Conservation (phyloP, 2,113 vertebrate genomes). For the Romanogobio albipinnatus region DNA sequence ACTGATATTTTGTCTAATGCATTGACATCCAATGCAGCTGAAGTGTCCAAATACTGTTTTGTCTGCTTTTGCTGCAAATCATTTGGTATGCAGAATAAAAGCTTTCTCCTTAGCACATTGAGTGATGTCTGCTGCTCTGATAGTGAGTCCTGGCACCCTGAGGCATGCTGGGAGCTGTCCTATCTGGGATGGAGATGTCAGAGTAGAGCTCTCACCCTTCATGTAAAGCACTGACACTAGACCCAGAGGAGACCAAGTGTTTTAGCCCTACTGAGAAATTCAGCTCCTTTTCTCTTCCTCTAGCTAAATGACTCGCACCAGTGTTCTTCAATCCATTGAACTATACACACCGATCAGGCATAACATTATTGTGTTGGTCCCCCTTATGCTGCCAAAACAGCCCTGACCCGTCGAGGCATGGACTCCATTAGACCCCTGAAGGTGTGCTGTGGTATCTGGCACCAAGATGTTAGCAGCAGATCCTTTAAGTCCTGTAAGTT, state of each 20-base stretch:
- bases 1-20: neutral
- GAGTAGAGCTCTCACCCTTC: constrained; percentile 8
- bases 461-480: too few relatives aligned
- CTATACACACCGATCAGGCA: neutral
- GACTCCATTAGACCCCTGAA: too few relatives aligned
- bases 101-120: neutral
- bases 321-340: neutral
- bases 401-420: too few relatives aligned
- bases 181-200: constrained; percentile 58
- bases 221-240: constrained; percentile 54
- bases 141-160: constrained; percentile 11
- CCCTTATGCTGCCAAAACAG: too few relatives aligned
- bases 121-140: neutral
- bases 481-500: too few relatives aligned
- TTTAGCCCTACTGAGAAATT: constrained; percentile 42
- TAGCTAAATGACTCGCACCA: neutral
- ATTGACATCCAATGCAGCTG: neutral
- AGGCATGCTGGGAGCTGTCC: constrained; percentile 46
- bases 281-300: neutral
- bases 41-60: neutral
- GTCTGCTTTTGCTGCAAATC: neutral
- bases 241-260: constrained; percentile 53
- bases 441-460: too few relatives aligned
- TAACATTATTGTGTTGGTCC: neutral
- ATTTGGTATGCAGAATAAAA: neutral